Base-by-base conservation (phyloP, 2,113 vertebrate species). In the Nerophis lumbriciformis region DNA sequence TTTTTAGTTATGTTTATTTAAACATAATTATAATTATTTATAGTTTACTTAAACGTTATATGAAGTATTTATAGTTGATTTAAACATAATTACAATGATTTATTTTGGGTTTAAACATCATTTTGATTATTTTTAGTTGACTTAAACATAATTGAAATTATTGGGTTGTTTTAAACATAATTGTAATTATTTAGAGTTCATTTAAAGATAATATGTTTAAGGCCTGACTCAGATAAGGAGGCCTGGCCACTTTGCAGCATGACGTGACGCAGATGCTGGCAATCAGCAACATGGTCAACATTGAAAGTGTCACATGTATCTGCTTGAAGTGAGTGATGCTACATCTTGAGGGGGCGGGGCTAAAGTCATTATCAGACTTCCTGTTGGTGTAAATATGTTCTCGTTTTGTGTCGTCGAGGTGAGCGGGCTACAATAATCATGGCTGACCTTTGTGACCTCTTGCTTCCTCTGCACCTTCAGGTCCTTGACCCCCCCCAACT, bases 321-420 rank as follows among this genome's bases (percentile, higher is more conserved):
- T 76, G 74, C 87, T 55, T 35, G 51, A 19, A 6, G 38, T 63
- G 36, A 58, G 5, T 5, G 53, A 1, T 4, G 53, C 53, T 55
- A 39, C 16, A 47, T 28, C 56, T 45, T 28, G 39, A 42, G 66
- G 35, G 70, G 59, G 66, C 28, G 44, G 61, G 39, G 28, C 28
- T 10, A 52, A 58, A 49, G 15, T 28, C 28, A 28, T 28, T 28
- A 28, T 28, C 8, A 36, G 63, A 68, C 66, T 84, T 86, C 81
- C 79, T 86, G 83, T 86, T 89, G 78, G 80, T 71, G 64, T 80
- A 83, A 88, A 88, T 72, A 76, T 78, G 83, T 76, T 81, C 80
- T 71, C 63, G 67, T 76, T 83, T 71, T 79, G 80, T 80, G 80
- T 79, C 80, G 83, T 74, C 71, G 55, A 36, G 79, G 50, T 28